phyloP scores from a whole-genome alignment of 2,888 invertebrate species.

The Leptarthrus brevirostris region DNA sequence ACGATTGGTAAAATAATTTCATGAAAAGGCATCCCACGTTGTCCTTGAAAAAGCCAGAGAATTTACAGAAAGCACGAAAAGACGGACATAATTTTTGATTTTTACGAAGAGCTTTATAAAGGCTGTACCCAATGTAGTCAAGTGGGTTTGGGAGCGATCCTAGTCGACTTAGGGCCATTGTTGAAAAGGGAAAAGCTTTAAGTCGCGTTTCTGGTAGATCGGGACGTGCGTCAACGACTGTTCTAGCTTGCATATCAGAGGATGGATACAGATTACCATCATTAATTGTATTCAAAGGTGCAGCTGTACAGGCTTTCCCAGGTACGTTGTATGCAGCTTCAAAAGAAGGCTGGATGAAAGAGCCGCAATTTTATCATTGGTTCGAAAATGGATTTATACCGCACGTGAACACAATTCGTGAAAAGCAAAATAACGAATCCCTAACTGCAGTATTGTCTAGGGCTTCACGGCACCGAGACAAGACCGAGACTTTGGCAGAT shows the following conservation, averaged over 20 bases:
- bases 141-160: neutral
- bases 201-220: neutral
- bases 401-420: too few relatives aligned
- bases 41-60: neutral
- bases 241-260: too few relatives aligned
- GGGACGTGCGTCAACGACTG: too few relatives aligned
- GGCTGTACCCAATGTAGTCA: neutral
- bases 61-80: neutral
- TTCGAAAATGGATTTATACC: neutral
- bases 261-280: neutral
- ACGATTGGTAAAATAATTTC: too few relatives aligned
- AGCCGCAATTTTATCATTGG: neutral
- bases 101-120: neutral
- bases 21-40: too few relatives aligned
- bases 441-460: neutral
- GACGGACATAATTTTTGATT: neutral
- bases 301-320: constrained; percentile 1
- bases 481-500: too few relatives aligned
- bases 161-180: neutral
- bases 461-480: too few relatives aligned
- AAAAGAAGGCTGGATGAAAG: constrained; percentile 15
- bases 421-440: neutral
- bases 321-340: constrained; percentile 32
- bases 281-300: constrained; percentile 29
- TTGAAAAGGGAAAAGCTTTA: neutral